Conservation (phyloP, 2,888 invertebrate species). For the Apodemia zela region DNA sequence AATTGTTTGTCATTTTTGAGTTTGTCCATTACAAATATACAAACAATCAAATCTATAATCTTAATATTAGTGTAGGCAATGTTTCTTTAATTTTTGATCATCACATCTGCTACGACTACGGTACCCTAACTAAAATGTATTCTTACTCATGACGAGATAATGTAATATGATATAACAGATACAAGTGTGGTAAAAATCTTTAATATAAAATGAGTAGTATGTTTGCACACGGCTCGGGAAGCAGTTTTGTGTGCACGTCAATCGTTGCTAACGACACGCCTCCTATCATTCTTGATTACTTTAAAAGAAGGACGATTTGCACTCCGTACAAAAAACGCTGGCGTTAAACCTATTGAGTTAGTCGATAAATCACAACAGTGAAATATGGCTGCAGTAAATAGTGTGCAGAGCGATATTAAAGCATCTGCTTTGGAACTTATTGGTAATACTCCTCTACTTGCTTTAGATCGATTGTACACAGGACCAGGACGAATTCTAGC, state of each 20-base stretch:
- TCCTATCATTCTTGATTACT: neutral
- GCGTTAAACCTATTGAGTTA: neutral
- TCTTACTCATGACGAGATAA: too few species aligned
- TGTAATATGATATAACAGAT: too few species aligned
- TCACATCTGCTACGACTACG: too few species aligned
- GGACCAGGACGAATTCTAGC: conserved; percentile 66
- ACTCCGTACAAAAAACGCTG: neutral
- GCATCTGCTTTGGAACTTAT: conserved; percentile 64
- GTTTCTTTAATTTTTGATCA: too few species aligned
- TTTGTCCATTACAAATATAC: too few species aligned
- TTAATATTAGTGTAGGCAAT: too few species aligned
- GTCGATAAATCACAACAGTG: neutral
- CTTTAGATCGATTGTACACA: conserved; percentile 58
- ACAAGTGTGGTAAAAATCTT: too few species aligned
- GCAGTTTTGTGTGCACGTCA: neutral
- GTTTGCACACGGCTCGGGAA: too few species aligned
- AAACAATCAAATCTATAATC: too few species aligned
- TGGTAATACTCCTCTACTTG: conserved; percentile 65
- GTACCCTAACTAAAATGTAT: too few species aligned
- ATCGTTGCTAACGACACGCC: neutral
- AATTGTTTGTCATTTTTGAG: too few species aligned
- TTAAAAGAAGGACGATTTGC: neutral
- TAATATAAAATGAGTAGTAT: too few species aligned
- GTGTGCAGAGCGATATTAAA: conserved; percentile 48
- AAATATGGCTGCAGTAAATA: conserved; percentile 12